A percentile compares a stretch with the other conserved stretches of the same genome.
phyloP scores from a whole-genome alignment of 1,140 invertebrate genomes.

The Rhopalosiphum padi region DNA sequence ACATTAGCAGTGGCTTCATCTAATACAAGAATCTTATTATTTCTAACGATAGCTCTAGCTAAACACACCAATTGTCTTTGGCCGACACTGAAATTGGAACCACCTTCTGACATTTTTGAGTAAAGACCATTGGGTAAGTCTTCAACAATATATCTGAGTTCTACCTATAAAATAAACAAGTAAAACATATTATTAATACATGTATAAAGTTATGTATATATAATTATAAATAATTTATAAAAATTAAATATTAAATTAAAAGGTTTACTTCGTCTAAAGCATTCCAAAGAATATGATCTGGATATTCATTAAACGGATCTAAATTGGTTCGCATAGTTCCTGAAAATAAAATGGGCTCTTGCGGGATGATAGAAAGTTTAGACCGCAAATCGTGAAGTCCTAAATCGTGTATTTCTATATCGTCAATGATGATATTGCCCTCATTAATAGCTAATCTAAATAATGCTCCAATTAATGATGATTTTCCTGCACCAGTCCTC shows the following conservation, averaged over 20 bases:
- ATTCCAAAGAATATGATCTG: conserved; percentile 68
- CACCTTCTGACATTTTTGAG: neutral
- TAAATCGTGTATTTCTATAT: conserved; percentile 70
- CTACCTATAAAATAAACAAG: neutral
- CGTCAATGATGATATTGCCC: conserved; percentile 74
- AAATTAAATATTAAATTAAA: neutral
- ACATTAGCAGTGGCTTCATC: conserved; percentile 9
- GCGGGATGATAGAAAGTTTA: conserved; percentile 83
- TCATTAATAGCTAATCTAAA: conserved; percentile 75
- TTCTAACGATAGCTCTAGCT: neutral
- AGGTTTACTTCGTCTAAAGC: conserved; percentile 67
- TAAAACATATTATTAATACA: neutral
- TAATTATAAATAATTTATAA: neutral
- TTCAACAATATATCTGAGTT: neutral
- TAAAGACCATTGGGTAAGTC: neutral
- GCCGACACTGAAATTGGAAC: neutral
- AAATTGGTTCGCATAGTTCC: conserved; percentile 81
- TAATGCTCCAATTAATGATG: conserved; percentile 82
- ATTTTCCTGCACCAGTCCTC: conserved; percentile 90
- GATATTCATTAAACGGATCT: conserved; percentile 76
- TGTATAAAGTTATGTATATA: too few relatives aligned
- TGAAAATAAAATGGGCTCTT: conserved; percentile 77
- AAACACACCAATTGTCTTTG: neutral
- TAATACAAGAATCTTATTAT: neutral
- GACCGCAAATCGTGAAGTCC: conserved; percentile 74